Evolutionary conservation across 2,113 vertebrate species (phyloP).

Genomic region (Dascyllus trimaculatus): DNA sequence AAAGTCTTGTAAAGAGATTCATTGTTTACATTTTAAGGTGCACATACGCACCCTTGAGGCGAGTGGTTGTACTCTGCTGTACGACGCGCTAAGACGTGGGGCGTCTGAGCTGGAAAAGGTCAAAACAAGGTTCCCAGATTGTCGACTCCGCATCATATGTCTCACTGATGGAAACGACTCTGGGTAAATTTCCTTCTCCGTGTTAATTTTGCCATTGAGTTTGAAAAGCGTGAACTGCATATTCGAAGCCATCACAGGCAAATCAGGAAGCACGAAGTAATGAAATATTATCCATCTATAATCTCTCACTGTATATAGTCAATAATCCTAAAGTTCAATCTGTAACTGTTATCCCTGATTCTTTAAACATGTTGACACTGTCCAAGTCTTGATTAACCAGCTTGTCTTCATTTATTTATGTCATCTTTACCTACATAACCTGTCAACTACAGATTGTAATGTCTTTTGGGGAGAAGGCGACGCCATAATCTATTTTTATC

Average conservation of each 20-base stretch:
- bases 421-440: neutral
- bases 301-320: neutral
- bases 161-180: constrained; percentile 75
- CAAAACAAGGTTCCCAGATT: constrained; percentile 64
- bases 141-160: constrained; percentile 72
- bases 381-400: neutral
- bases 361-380: neutral
- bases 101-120: constrained; percentile 59
- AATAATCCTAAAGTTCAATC: neutral
- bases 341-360: neutral
- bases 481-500: neutral
- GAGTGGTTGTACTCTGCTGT: constrained; percentile 59
- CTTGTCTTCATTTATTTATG: neutral
- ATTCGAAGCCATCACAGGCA: neutral
- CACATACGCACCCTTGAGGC: constrained; percentile 46
- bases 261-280: no score
- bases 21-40: constrained; percentile 36
- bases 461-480: neutral
- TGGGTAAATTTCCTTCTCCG: constrained; percentile 49
- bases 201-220: neutral
- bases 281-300: no score
- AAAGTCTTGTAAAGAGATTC: neutral
- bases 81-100: constrained; percentile 66
- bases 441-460: neutral
- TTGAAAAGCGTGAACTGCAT: neutral